Evolutionary conservation across 1,140 invertebrate species (phyloP).

Genomic region (Gryon sp.): DNA sequence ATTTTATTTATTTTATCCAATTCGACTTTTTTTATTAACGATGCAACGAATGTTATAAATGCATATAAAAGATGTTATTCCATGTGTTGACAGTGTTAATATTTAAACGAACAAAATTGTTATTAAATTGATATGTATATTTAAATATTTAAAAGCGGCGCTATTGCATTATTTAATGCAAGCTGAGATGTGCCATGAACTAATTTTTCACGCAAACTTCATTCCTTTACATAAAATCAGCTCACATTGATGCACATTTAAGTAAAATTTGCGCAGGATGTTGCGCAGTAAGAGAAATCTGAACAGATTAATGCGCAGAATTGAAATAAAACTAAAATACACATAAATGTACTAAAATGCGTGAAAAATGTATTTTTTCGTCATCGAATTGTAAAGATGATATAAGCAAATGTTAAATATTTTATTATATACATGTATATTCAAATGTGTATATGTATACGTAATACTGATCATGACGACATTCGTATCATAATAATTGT

Average conservation of each 20-base stretch:
- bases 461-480: constrained; percentile 17
- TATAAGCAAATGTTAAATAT: constrained; percentile 31
- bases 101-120: not conserved
- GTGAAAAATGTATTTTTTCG: no score
- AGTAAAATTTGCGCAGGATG: no score
- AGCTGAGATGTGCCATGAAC: constrained; percentile 5
- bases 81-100: not conserved
- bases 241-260: no score
- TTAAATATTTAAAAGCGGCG: not conserved
- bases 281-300: no score
- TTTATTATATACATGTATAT: constrained; percentile 39
- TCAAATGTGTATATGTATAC: constrained; percentile 27
- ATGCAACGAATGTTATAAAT: constrained; percentile 9
- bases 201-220: no score
- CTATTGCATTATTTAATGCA: not conserved
- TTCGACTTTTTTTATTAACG: constrained; percentile 4
- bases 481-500: constrained; percentile 65
- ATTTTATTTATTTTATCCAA: not conserved
- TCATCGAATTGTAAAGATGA: not conserved
- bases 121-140: not conserved
- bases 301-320: no score
- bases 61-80: constrained; percentile 1
- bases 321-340: no score
- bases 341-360: no score
- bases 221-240: no score